Conservation (phyloP, 2,797 vertebrate genomes). For the Caiman crocodilus region DNA sequence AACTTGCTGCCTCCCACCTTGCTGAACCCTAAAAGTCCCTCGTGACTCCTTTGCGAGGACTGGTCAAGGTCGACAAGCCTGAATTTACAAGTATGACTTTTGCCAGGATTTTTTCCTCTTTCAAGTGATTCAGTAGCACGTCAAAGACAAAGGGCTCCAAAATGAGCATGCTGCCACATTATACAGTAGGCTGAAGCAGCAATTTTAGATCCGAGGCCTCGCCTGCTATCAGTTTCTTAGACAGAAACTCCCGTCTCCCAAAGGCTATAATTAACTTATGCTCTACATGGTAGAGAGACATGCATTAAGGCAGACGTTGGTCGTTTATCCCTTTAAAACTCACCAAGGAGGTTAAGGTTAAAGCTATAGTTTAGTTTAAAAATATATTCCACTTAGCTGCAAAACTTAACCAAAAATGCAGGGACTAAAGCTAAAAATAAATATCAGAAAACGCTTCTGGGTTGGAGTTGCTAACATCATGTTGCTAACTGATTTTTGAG, state of each 20-base stretch:
- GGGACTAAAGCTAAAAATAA: fast-evolving
- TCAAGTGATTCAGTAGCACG: conserved; percentile 29
- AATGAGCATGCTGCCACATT: conserved; percentile 34
- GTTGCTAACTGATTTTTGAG: not conserved
- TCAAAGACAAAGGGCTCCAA: conserved; percentile 54
- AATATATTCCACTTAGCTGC: not conserved
- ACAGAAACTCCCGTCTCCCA: conserved; percentile 35
- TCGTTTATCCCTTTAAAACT: not conserved
- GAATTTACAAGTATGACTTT: not conserved
- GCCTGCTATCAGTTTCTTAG: conserved; percentile 25
- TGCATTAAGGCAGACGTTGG: not conserved
- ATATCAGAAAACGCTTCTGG: not conserved
- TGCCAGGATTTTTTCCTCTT: not conserved
- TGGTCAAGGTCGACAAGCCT: not conserved
- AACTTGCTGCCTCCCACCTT: fast-evolving
- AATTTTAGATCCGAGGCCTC: conserved; percentile 33
- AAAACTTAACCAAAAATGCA: not conserved
- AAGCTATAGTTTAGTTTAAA: not conserved
- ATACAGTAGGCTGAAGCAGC: not conserved
- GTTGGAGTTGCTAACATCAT: not conserved
- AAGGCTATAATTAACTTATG: conserved; percentile 30
- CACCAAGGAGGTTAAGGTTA: fast-evolving
- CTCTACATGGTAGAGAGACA: not conserved
- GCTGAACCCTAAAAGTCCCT: not conserved
- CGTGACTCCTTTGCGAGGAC: fast-evolving